Evolutionary conservation across 2,888 invertebrate genomes (phyloP), one percentile per base, ranked within the genome.

Genomic region (Cantharis nigra): DNA sequence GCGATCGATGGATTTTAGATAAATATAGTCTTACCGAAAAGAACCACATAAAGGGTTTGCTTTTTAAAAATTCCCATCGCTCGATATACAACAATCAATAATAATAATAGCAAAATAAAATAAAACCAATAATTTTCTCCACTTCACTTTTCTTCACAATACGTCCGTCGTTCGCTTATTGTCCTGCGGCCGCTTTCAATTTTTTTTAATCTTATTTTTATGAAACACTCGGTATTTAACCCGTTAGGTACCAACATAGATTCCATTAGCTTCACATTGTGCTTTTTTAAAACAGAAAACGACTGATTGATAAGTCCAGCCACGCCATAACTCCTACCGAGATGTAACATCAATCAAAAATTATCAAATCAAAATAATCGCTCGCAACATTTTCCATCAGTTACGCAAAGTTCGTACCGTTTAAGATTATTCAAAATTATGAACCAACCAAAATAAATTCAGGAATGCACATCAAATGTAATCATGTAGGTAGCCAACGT

Each of bases 291-390:
- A 14, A 33, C 26, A 64, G 67, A 77, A 78, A 80, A 78, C 77
- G 77, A 80, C 76, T 81, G 81, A 80, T 81, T 81, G 81, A 81
- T 81, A 81, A 80, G 81, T 78, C 70, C 75, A 76, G 72, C 71
- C 74, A 69, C 72, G 18, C 73, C 63, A 63, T 77, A 72, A 67
- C 71, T 75, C 78, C 79, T 70, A 78, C 80, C 71, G 80, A 49
- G 81, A 75, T 63, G 70, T 69, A 64, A 69, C 79, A 81, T 81
- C 80, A 80, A 81, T 81, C 81, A 80, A 78, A 81, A 75, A 81
- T 78, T 79, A 77, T 80, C 78, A 65, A 80, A 80, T 79, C 80
- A 73, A 73, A 75, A 71, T 70, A 72, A 78, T 75, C 74, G 65
- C 18, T 49, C 30, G 14, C 73, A 63, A 73, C 73, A 20, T 69